Base-by-base conservation (phyloP, 2,797 vertebrate genomes). In the Tragelaphus oryx region DNA sequence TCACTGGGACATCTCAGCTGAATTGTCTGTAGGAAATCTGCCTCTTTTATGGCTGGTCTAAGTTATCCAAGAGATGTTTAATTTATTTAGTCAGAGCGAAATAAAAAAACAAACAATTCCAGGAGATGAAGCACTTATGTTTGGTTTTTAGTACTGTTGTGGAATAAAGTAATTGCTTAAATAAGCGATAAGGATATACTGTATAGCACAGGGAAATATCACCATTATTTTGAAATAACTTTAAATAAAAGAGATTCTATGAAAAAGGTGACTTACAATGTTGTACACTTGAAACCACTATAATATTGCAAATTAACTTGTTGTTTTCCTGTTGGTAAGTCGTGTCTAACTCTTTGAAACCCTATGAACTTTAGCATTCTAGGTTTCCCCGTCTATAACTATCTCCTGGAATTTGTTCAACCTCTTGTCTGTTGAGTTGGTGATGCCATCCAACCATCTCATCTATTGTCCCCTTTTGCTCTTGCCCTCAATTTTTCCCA, bases 1-100 rank as follows among this genome's bases (percentile, higher is more conserved):
- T 41, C 54, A 48, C n/a, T 0, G 0, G 65, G 80, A 65, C 22
- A 22, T 9, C 10, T 65, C 12, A 44, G 76, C 0, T 0, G 30
- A 1, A 82, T 16, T 28, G 7, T 26, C 30, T 26, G 20, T 22
- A 68, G 55, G 71, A 91, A 96, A 80, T 8, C 20, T 75, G 68
- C 48, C 79, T 8, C 4, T 0, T 6, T 57, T 48, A 57, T 48
- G 37, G 11, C 0, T 14, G 52, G 57, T 5, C 22, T 80, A 7
- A 33, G 52, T 8, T 65, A 75, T 62, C 65, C 50, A 62, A 92
- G n/a, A 17, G 88, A 52, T 8, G 1, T 26, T 94, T 60, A 22
- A 10, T 24, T 60, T 60, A 78, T 93, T 95, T 68, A 74, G 24
- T 62, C 68, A 74, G 68, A 11, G 50, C 68, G 71, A 83, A 65